A percentile compares a stretch with the other conserved stretches of the same genome.
Evolutionary conservation across 1,140 invertebrate genomes (phyloP).

Genomic region (Gonioctena quinquepunctata): DNA sequence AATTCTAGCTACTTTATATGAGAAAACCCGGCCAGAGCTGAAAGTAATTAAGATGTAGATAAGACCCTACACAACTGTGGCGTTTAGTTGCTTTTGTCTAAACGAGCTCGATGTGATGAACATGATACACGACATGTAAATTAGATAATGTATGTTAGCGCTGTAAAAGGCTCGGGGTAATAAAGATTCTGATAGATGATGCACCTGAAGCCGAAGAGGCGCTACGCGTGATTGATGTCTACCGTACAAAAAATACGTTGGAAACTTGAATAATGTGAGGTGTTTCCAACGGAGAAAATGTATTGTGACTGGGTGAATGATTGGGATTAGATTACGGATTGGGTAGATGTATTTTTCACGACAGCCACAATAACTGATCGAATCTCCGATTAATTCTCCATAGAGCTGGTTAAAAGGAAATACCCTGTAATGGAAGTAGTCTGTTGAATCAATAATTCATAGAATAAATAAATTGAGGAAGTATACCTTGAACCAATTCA

Average conservation of each 20-base stretch:
- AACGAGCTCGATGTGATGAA: neutral
- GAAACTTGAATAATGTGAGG: too few species aligned
- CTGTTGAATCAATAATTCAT: too few species aligned
- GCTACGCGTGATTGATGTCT: neutral
- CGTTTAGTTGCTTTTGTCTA: neutral
- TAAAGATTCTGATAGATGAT: neutral
- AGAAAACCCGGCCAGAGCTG: neutral
- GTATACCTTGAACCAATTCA: too few species aligned
- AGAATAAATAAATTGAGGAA: too few species aligned
- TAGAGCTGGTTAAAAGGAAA: too few species aligned
- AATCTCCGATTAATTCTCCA: too few species aligned
- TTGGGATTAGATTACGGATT: too few species aligned
- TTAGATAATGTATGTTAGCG: neutral
- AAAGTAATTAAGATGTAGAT: neutral
- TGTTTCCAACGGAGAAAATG: too few species aligned
- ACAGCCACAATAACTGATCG: too few species aligned
- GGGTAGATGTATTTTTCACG: too few species aligned
- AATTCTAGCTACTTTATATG: neutral
- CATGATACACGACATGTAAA: slow-evolving; percentile 1
- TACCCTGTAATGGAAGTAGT: too few species aligned
- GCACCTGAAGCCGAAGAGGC: neutral
- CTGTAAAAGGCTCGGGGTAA: neutral
- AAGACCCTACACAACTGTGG: neutral
- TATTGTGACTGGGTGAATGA: too few species aligned
- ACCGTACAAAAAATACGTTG: neutral